Percentiles rank a stretch among this genome's conserved stretches.
Conservation (phyloP, 1,140 invertebrate genomes). For the Ips nitidus region DNA sequence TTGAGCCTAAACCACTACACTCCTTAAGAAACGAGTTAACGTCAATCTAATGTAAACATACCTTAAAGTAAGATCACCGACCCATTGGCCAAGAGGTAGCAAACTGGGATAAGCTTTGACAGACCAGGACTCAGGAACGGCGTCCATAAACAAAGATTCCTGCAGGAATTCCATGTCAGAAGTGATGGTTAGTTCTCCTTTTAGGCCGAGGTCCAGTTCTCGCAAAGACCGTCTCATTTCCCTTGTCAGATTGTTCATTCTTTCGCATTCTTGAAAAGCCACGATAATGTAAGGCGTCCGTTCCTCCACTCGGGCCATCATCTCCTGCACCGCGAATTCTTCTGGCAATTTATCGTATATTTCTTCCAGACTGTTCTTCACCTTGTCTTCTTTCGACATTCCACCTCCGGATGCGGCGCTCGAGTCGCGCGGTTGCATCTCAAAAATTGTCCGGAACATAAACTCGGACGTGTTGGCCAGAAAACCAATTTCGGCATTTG, state of each 20-base stretch:
- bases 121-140: conserved; percentile 81
- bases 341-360: conserved; percentile 87
- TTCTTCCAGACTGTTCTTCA: conserved; percentile 81
- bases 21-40: not conserved
- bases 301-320: conserved; percentile 86
- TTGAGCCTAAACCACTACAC: conserved; percentile 59
- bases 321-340: conserved; percentile 82
- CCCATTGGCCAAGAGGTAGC: conserved; percentile 82
- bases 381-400: conserved; percentile 79
- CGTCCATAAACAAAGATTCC: conserved; percentile 82
- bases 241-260: conserved; percentile 85
- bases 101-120: conserved; percentile 88
- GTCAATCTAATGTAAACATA: not conserved
- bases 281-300: conserved; percentile 90
- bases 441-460: conserved; percentile 87
- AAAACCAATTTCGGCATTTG: conserved; percentile 95
- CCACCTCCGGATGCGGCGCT: conserved; percentile 65
- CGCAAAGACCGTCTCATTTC: conserved; percentile 80
- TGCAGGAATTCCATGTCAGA: conserved; percentile 88
- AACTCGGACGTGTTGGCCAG: conserved; percentile 83
- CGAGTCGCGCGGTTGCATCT: conserved; percentile 85
- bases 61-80: conserved; percentile 73
- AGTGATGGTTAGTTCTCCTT: conserved; percentile 90
- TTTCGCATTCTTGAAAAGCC: conserved; percentile 92
- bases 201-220: conserved; percentile 75